Percentiles rank a stretch among this genome's conserved stretches.
phyloP scores from a whole-genome alignment of 2,113 vertebrate species.

The Varanus komodoensis region DNA sequence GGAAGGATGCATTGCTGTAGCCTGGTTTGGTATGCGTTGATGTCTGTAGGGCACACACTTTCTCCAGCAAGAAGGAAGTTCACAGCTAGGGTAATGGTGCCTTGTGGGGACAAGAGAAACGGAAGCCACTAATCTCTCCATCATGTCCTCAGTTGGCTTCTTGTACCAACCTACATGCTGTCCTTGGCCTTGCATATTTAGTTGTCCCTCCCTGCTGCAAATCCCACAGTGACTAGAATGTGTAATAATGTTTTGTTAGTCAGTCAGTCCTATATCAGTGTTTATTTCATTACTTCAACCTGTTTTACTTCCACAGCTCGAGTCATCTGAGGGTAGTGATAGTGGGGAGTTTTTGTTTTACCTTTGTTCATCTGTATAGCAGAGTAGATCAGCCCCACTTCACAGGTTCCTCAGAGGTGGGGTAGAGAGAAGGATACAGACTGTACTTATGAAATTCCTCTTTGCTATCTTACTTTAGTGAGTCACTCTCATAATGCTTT shows the following conservation, averaged over 20 bases:
- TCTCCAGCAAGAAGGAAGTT: background rate
- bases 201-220: slow-evolving; percentile 17
- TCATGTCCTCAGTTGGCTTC: background rate
- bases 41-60: too few species aligned
- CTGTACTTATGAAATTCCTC: slow-evolving; percentile 58
- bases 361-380: slow-evolving; percentile 28
- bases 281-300: slow-evolving; percentile 36
- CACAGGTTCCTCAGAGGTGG: slow-evolving; percentile 6
- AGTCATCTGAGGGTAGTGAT: slow-evolving; percentile 35
- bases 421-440: slow-evolving; percentile 39
- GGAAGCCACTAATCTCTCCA: background rate
- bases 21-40: background rate
- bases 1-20: background rate
- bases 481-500: slow-evolving; percentile 18
- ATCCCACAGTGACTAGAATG: slow-evolving; percentile 11
- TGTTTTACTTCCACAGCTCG: slow-evolving; percentile 41
- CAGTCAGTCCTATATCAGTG: slow-evolving; percentile 20
- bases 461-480: slow-evolving; percentile 55
- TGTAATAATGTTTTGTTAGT: slow-evolving; percentile 45
- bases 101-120: background rate
- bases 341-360: slow-evolving; percentile 28
- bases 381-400: slow-evolving; percentile 8
- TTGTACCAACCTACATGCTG: background rate
- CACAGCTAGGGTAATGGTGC: background rate
- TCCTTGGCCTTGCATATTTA: slow-evolving; percentile 32